phyloP scores from a whole-genome alignment of 1,140 invertebrate genomes.

The Manduca sexta region DNA sequence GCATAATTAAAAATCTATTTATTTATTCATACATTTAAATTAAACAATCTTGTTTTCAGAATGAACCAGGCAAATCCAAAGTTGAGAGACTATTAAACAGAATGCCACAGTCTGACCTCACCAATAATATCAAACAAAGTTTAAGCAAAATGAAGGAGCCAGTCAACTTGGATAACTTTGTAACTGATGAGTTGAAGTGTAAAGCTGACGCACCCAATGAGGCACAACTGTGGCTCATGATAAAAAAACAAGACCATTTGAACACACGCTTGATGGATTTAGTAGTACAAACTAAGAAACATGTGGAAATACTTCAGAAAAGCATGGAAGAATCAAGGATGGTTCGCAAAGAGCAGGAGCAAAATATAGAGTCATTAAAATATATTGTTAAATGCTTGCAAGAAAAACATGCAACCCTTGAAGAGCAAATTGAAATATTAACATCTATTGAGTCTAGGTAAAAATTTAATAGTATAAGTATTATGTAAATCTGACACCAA shows the following conservation, averaged over 20 bases:
- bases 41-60: background rate
- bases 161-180: slow-evolving; percentile 35
- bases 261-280: slow-evolving; percentile 39
- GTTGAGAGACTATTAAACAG: slow-evolving; percentile 39
- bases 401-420: slow-evolving; percentile 60
- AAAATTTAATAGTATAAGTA: slow-evolving; percentile 2
- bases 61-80: slow-evolving; percentile 12
- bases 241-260: slow-evolving; percentile 58
- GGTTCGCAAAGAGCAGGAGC: slow-evolving; percentile 40
- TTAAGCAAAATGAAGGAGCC: slow-evolving; percentile 39
- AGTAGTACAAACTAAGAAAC: slow-evolving; percentile 41
- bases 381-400: slow-evolving; percentile 61
- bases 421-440: slow-evolving; percentile 63
- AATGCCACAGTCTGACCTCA: slow-evolving; percentile 40
- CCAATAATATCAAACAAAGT: slow-evolving; percentile 37
- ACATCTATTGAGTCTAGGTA: slow-evolving; percentile 56
- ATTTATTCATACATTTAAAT: background rate
- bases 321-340: slow-evolving; percentile 31
- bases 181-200: slow-evolving; percentile 45
- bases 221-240: slow-evolving; percentile 45
- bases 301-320: slow-evolving; percentile 42
- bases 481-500: no score
- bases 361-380: slow-evolving; percentile 45
- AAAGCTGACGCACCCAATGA: slow-evolving; percentile 37
- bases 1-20: no score